These are phyloP conservation scores for Takifugu rubripes DNA, from an alignment of 2,797 vertebrate species.

Conservation along the genomic window DNA sequence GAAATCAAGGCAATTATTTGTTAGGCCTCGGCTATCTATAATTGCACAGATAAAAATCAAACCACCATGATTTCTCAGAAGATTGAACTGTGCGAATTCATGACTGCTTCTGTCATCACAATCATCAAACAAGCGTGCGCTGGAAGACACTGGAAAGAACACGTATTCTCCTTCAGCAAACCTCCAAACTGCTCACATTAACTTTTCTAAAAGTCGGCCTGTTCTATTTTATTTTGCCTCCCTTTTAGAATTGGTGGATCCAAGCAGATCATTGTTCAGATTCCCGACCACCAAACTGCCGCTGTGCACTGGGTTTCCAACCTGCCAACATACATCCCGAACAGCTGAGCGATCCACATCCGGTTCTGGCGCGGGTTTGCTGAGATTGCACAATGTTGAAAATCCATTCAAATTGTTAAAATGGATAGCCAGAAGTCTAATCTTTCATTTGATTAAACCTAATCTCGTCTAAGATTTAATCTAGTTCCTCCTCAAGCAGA, in stretches of 20 bases:
- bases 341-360: conserved; percentile 64
- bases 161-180: conserved; percentile 19
- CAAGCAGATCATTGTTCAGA: too few relatives aligned
- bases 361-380: conserved; percentile 61
- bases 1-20: conserved; percentile 71
- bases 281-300: conserved; percentile 4
- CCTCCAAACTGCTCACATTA: conserved; percentile 17
- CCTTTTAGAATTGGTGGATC: too few relatives aligned
- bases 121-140: conserved; percentile 59
- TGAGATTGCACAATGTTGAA: conserved; percentile 57
- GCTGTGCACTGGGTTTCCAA: conserved; percentile 49
- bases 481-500: conserved; percentile 68
- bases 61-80: conserved; percentile 67
- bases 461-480: conserved; percentile 69
- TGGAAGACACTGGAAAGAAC: conserved; percentile 34
- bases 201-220: conserved; percentile 5
- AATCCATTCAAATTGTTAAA: conserved; percentile 51
- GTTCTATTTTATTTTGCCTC: too few relatives aligned
- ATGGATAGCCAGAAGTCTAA: conserved; percentile 62
- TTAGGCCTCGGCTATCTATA: conserved; percentile 68
- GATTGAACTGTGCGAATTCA: conserved; percentile 60
- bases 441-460: conserved; percentile 71
- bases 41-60: conserved; percentile 75
- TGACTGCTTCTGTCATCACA: conserved; percentile 63
- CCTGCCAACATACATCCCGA: conserved; percentile 56